A percentile compares a stretch with the other conserved stretches of the same genome.
These are phyloP conservation scores for Echiichthys vipera DNA, from an alignment of 2,797 vertebrate species.

Conservation along the genomic window DNA sequence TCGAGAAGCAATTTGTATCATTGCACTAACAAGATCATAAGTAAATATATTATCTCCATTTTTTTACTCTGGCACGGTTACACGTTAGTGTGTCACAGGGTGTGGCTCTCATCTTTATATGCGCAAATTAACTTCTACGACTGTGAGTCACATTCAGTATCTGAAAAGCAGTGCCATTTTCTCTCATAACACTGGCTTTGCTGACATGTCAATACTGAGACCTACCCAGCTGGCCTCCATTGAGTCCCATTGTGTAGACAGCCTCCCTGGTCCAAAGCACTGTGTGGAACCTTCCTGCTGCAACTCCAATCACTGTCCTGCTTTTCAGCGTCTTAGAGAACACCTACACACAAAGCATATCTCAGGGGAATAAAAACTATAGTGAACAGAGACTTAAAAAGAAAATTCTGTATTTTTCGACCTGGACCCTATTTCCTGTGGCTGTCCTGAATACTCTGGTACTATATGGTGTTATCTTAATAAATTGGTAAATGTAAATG, in stretches of 20 bases:
- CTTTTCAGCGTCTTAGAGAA: constrained; percentile 94
- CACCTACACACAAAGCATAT: constrained; percentile 82
- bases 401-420: too few species aligned
- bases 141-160: not conserved
- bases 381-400: not conserved
- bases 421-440: too few species aligned
- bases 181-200: not conserved
- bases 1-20: not conserved
- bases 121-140: not conserved
- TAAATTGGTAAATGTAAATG: too few species aligned
- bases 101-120: not conserved
- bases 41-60: not conserved
- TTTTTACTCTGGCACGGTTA: not conserved
- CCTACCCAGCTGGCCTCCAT: constrained; percentile 97
- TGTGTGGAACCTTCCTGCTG: constrained; percentile 96
- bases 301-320: constrained; percentile 91
- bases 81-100: not conserved
- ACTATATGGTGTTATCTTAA: too few species aligned
- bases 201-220: not conserved
- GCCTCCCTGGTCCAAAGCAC: constrained; percentile 96
- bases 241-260: constrained; percentile 96
- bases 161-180: constrained; percentile 7
- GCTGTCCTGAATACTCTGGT: too few species aligned
- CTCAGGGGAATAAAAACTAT: not conserved
- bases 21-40: constrained; percentile 9